These are phyloP conservation scores for Bombyx huttoni DNA, from an alignment of 2,888 invertebrate genomes.

Conservation along the genomic window DNA sequence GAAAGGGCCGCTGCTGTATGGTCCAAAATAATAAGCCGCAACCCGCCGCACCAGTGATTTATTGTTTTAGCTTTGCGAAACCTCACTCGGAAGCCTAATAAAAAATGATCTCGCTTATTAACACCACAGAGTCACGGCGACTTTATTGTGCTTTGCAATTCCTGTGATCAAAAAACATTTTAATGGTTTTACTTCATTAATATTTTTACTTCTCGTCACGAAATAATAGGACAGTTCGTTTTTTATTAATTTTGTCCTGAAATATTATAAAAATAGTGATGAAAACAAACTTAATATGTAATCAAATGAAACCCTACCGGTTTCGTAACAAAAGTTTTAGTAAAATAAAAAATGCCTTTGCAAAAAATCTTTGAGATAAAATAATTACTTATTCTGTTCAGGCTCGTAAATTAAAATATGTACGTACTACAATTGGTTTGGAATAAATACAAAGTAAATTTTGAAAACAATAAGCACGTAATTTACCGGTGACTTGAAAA, in stretches of 20 bases:
- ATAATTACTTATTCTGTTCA: constrained; percentile 10
- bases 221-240: neutral
- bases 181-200: too few species aligned
- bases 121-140: constrained; percentile 44
- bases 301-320: neutral
- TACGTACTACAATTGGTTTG: constrained; percentile 7
- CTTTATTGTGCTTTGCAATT: constrained; percentile 49
- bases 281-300: neutral
- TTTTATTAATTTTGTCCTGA: too few species aligned
- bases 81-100: constrained; percentile 60
- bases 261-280: too few species aligned
- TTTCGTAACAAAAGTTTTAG: neutral
- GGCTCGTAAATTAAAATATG: constrained; percentile 9
- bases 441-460: constrained; percentile 3
- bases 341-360: neutral
- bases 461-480: constrained; percentile 7
- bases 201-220: too few species aligned
- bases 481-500: constrained; percentile 24
- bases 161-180: constrained; percentile 13
- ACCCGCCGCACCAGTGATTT: constrained; percentile 52
- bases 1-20: constrained; percentile 43
- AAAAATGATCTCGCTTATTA: constrained; percentile 68
- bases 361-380: neutral
- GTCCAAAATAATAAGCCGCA: constrained; percentile 62
- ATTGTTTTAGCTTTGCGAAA: constrained; percentile 64